Base-by-base conservation (phyloP, 2,888 invertebrate species). In the Cataglyphis rosenhaueri region DNA sequence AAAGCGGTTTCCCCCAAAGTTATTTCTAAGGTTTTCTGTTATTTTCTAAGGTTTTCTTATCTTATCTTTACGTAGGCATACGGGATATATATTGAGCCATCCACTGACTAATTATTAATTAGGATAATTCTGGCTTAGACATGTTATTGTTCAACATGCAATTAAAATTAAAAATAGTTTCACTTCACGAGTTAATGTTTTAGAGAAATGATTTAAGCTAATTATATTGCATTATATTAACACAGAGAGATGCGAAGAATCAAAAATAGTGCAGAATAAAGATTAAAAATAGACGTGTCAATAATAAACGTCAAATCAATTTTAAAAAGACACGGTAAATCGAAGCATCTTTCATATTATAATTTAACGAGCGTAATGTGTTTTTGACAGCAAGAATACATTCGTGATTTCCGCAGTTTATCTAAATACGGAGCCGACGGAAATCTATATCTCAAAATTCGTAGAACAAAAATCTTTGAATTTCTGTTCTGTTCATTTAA, bases 331-430 rank as follows among this genome's bases (percentile, higher is more conserved):
- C 71, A 59, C n/a, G 25, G 1, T 15, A 71, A 44, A 79, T 79
- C 71, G 78, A 44, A 21, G 59, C 44, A 44, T 59, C 71, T 79
- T 59, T 21, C 32, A 71, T 18, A 71, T 79, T 79, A 71, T 59
- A 44, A 41, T 71, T 71, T 78, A 71, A 78, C 32, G 57, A 44
- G 32, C 29, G 29, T 78, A 70, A 79, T 79, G 44, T 79, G 71
- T 59, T 71, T 76, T 79, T 79, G 71, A 71, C 57, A 71, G 73
- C 73, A 35, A 44, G 57, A 70, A 79, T 71, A 79, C 59, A 59
- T 12, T 44, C 57, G 15, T 71, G 71, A 59, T 79, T 71, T 79
- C 59, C 35, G 32, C 55, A 25, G 21, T 59, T 79, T 41, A 29
- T 55, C 68, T 76, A 68, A 68, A 76, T 66, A 76, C 38, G 29